Percentiles rank a stretch among this genome's conserved stretches.
Evolutionary conservation across 2,888 invertebrate genomes (phyloP).

Genomic region (Hipparchia semele): DNA sequence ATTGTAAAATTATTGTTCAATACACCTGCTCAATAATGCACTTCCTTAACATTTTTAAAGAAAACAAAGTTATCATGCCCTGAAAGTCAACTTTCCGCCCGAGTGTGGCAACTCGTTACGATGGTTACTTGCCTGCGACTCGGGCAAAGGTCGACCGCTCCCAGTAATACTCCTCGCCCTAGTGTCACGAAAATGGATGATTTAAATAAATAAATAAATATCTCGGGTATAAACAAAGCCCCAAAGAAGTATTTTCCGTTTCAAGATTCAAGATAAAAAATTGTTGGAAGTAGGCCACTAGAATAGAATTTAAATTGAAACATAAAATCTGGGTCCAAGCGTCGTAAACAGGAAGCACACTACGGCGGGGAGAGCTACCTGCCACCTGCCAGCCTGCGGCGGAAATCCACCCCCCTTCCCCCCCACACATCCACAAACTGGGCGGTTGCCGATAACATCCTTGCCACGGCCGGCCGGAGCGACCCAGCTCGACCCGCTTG

Average conservation of each 20-base stretch:
- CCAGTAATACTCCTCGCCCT: too few species aligned
- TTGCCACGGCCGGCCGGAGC: background rate
- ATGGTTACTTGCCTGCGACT: too few species aligned
- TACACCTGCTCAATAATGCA: too few species aligned
- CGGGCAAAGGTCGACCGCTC: too few species aligned
- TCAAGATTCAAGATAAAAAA: background rate
- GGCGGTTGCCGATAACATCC: background rate
- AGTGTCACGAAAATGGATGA: too few species aligned
- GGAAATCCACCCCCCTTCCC: too few species aligned
- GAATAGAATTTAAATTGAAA: background rate
- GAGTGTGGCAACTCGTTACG: too few species aligned
- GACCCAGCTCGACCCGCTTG: too few species aligned
- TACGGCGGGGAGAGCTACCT: background rate
- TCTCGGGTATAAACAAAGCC: background rate
- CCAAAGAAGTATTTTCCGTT: background rate
- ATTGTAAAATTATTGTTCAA: too few species aligned
- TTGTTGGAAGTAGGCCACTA: background rate
- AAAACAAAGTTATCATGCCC: too few species aligned
- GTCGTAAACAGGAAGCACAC: background rate
- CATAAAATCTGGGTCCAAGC: background rate
- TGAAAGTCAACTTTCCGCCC: too few species aligned
- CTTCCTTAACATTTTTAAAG: too few species aligned
- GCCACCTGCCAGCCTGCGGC: background rate
- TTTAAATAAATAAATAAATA: background rate
- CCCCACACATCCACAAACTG: background rate